Percentiles rank a stretch among this genome's conserved stretches.
Conservation (phyloP, 2,888 invertebrate genomes). For the Chromoteleia sp. region DNA sequence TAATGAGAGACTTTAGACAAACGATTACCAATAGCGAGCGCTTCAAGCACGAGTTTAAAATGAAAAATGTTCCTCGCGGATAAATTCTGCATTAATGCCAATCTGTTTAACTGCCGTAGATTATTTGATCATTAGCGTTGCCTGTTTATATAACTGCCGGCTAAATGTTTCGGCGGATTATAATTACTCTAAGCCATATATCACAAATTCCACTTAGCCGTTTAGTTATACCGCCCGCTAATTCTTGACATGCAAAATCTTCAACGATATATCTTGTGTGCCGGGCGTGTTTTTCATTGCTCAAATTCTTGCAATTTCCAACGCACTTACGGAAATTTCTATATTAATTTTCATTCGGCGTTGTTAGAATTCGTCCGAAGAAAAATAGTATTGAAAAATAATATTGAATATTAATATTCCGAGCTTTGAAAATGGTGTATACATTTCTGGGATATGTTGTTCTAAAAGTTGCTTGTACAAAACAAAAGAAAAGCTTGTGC, state of each 20-base stretch:
- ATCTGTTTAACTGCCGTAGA: slow-evolving; percentile 30
- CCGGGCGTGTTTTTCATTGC: slow-evolving; percentile 20
- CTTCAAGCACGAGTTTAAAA: background rate
- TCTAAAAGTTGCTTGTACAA: too few species aligned
- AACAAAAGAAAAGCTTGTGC: too few species aligned
- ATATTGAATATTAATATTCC: too few species aligned
- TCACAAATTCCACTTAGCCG: slow-evolving; percentile 41
- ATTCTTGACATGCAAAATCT: slow-evolving; percentile 29
- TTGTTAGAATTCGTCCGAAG: too few species aligned
- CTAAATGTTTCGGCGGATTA: slow-evolving; percentile 27
- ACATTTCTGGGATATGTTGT: too few species aligned
- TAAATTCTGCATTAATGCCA: slow-evolving; percentile 13
- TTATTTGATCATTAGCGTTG: slow-evolving; percentile 44
- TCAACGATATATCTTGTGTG: slow-evolving; percentile 15
- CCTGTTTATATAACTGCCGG: slow-evolving; percentile 40
- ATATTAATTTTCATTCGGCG: too few species aligned
- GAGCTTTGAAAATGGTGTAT: too few species aligned
- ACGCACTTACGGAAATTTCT: background rate
- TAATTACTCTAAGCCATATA: slow-evolving; percentile 47
- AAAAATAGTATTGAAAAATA: too few species aligned
- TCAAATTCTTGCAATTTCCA: slow-evolving; percentile 10
- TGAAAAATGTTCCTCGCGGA: slow-evolving; percentile 25
- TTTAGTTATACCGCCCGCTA: slow-evolving; percentile 20
- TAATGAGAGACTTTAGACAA: background rate
- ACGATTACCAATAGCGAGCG: slow-evolving; percentile 22